Base-by-base conservation (phyloP, 2,797 vertebrate species). In the Glossophaga mutica region DNA sequence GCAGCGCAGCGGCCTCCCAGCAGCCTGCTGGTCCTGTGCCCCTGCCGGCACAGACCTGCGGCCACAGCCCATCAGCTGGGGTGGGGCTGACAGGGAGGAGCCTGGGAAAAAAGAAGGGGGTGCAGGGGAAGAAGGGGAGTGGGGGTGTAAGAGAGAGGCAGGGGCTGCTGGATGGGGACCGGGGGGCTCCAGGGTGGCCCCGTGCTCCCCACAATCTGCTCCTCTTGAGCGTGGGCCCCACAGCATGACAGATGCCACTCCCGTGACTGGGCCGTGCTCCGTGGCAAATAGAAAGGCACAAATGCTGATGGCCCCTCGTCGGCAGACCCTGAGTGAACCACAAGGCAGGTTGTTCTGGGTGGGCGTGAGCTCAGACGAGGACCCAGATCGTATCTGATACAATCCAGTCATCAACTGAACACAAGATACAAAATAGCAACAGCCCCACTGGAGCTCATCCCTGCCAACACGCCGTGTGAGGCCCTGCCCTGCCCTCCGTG, bases 121-220 rank as follows among this genome's bases (percentile, higher is more conserved):
- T 7, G 3, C 3, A 34, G 1, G 48, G n/a, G 29, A 52, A 4
- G 5, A 50, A 50, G 46, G 74, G 18, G 52, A 15, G 6, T 9
- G 26, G 42, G 71, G 37, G 32, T 7, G 4, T 26, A 19, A 84
- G 77, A 14, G 46, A 52, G 57, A 48, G 6, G n/a, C 46, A 78
- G 62, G 22, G 46, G 39, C 55, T 59, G 21, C 59, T 0, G 3
- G 6, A 1, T 1, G 2, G 15, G 26, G 22, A 19, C 5, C 1
- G 0, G 67, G 26, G 21, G 16, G 16, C 19, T n/a, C 57, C 24
- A 18, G 19, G 32, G 3, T 24, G 9, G 24, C 5, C 67, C 85
- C 19, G 9, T 0, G 9, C 10, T 16, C 18, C 6, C 19, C 6
- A 11, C 6, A 6, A 0, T 9, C 37, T 5, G 12, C 11, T 18